A percentile compares a stretch with the other conserved stretches of the same genome.
phyloP scores from a whole-genome alignment of 2,113 vertebrate species.

The Panthera tigris region DNA sequence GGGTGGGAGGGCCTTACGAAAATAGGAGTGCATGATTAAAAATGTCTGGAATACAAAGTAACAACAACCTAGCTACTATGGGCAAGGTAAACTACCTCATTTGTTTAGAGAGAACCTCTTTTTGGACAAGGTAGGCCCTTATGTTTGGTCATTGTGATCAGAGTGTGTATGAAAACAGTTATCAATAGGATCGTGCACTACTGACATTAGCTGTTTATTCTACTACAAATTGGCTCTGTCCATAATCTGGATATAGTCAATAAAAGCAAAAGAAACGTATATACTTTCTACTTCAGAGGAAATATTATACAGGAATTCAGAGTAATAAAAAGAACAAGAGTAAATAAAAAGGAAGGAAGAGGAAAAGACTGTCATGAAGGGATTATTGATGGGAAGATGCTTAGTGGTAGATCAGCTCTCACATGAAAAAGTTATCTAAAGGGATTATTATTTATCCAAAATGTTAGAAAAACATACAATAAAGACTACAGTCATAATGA shows the following conservation, averaged over 20 bases:
- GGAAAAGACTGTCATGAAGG: background rate
- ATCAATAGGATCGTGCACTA: background rate
- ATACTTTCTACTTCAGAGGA: background rate
- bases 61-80: background rate
- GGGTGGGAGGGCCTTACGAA: background rate
- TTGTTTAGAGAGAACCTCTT: background rate
- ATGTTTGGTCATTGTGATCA: background rate
- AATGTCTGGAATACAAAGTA: background rate
- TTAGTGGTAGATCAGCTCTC: background rate
- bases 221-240: background rate
- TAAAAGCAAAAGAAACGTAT: background rate
- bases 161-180: background rate
- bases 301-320: background rate
- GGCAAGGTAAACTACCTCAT: background rate
- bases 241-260: background rate
- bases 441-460: background rate
- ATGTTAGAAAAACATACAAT: background rate
- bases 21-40: background rate
- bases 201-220: background rate
- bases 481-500: background rate
- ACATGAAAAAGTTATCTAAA: background rate
- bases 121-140: background rate
- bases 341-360: background rate
- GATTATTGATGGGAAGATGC: background rate
- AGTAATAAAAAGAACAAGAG: background rate